A percentile compares a stretch with the other conserved stretches of the same genome.
Conservation (phyloP, 1,140 invertebrate species). For the Aphidius ervi region DNA sequence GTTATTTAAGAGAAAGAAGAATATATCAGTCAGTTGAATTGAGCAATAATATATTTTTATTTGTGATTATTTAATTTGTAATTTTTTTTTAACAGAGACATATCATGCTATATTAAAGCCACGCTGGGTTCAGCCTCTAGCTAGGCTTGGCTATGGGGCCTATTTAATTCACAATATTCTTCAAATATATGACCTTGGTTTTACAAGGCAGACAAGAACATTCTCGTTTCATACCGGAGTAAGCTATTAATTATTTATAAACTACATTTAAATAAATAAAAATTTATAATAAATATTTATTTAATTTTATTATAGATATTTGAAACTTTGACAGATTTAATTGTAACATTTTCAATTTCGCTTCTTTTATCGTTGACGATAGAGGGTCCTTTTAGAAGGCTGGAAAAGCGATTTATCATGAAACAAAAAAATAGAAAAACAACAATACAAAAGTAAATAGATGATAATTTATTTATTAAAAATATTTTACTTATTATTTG, state of each 20-base stretch:
- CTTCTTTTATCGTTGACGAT: conserved; percentile 33
- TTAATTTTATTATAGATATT: conserved; percentile 30
- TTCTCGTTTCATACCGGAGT: conserved; percentile 31
- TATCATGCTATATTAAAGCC: conserved; percentile 36
- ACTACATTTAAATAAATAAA: neutral
- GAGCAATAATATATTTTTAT: neutral
- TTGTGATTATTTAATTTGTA: conserved; percentile 10
- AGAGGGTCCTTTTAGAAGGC: conserved; percentile 38
- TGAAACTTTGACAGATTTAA: conserved; percentile 27
- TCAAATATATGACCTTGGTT: conserved; percentile 33
- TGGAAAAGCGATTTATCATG: conserved; percentile 35
- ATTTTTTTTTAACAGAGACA: conserved; percentile 29
- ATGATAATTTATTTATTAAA: no score
- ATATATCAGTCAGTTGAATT: neutral
- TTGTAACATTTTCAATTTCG: conserved; percentile 33
- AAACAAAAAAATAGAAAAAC: conserved; percentile 18
- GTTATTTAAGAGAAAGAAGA: neutral
- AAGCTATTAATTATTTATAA: conserved; percentile 16
- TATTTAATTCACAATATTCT: conserved; percentile 55
- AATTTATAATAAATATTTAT: neutral
- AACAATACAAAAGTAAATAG: no score
- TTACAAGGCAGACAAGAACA: conserved; percentile 29
- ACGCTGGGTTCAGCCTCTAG: conserved; percentile 52
- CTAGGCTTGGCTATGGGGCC: conserved; percentile 63
- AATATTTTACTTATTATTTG: no score